Percentiles rank a stretch among this genome's conserved stretches.
Evolutionary conservation across 2,888 invertebrate species (phyloP).

Genomic region (Papilio gigon): DNA sequence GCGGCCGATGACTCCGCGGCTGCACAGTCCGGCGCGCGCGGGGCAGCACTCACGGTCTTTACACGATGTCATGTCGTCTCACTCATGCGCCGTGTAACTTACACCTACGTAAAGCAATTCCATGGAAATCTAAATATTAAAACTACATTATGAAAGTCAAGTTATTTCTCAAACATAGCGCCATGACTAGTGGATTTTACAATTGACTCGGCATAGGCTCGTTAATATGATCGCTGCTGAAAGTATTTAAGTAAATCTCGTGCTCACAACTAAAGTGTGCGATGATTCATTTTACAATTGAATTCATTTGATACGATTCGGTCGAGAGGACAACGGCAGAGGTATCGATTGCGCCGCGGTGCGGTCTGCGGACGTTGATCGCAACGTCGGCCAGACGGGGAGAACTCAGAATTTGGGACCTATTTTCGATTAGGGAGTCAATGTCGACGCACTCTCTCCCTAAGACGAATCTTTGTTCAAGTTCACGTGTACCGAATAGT

Average conservation of each 20-base stretch:
- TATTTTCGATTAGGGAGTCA: not conserved
- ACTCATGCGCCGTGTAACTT: not conserved
- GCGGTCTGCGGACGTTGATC: constrained; percentile 7
- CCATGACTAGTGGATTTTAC: too few species aligned
- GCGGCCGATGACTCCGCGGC: constrained; percentile 12
- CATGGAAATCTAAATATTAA: not conserved
- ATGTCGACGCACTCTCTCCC: not conserved
- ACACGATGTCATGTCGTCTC: too few species aligned
- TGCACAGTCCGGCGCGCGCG: not conserved
- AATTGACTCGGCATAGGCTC: too few species aligned
- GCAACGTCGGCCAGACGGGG: constrained; percentile 2
- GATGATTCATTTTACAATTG: too few species aligned
- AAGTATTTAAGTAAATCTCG: too few species aligned
- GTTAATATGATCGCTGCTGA: too few species aligned
- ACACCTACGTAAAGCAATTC: not conserved
- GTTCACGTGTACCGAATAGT: not conserved
- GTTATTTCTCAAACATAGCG: too few species aligned
- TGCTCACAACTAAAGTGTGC: too few species aligned
- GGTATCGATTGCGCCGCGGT: not conserved
- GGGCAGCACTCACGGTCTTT: too few species aligned
- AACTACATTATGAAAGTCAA: not conserved
- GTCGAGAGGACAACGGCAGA: not conserved
- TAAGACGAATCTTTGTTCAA: constrained; percentile 3
- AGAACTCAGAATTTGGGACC: not conserved
- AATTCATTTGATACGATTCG: not conserved